phyloP scores from a whole-genome alignment of 2,113 vertebrate genomes.

The Lucifuga dentata region DNA sequence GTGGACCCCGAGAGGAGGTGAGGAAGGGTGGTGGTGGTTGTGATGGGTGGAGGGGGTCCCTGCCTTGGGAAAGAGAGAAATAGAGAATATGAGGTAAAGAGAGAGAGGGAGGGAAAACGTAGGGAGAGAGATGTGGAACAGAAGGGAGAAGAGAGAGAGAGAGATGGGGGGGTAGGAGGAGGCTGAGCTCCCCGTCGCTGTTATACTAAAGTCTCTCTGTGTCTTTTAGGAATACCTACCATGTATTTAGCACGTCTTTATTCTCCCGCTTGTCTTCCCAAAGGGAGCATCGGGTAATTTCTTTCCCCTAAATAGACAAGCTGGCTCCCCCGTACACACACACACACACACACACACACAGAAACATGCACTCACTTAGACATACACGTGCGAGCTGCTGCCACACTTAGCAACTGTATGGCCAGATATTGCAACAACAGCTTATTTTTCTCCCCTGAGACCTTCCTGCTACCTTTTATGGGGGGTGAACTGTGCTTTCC shows the following conservation, averaged over 20 bases:
- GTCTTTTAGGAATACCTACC: slow-evolving; percentile 46
- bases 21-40: neutral
- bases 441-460: slow-evolving; percentile 48
- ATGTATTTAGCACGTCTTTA: slow-evolving; percentile 52
- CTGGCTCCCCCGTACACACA: slow-evolving; percentile 10
- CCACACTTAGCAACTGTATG: slow-evolving; percentile 39
- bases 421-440: slow-evolving; percentile 42
- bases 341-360: slow-evolving; percentile 16
- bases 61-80: slow-evolving; percentile 1
- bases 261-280: slow-evolving; percentile 36
- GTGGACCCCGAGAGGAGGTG: slow-evolving; percentile 43
- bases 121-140: neutral
- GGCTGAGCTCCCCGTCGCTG: slow-evolving; percentile 4
- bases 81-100: neutral
- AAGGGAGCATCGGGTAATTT: slow-evolving; percentile 44
- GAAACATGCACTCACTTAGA: slow-evolving; percentile 7
- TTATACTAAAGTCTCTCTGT: slow-evolving; percentile 35
- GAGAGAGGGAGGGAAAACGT: too few relatives aligned
- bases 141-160: slow-evolving; percentile 2
- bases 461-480: slow-evolving; percentile 47
- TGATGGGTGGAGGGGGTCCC: too few relatives aligned
- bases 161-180: neutral
- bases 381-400: slow-evolving; percentile 26
- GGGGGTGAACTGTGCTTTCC: slow-evolving; percentile 32
- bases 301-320: slow-evolving; percentile 61